phyloP scores from a whole-genome alignment of 1,140 invertebrate species.

The Dryas iulia region DNA sequence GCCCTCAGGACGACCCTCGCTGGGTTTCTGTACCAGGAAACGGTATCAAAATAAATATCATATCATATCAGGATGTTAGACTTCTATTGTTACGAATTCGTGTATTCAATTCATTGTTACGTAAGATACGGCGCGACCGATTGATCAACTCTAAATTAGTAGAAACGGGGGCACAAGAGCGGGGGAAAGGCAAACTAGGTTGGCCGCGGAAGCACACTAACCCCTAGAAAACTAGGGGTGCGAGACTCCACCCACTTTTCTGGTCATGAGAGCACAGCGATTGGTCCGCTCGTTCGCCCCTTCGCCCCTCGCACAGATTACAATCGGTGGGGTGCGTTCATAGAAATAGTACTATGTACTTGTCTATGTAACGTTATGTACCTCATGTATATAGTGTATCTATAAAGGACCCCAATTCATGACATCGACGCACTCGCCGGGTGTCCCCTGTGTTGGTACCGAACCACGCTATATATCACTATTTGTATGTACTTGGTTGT shows the following conservation, averaged over 20 bases:
- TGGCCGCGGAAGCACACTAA: constrained; percentile 79
- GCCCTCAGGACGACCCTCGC: constrained; percentile 4
- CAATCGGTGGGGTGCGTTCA: constrained; percentile 78
- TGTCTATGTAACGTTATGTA: constrained; percentile 61
- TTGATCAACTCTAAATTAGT: constrained; percentile 80
- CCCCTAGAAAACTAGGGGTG: constrained; percentile 80
- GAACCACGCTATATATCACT: neutral
- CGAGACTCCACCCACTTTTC: constrained; percentile 79
- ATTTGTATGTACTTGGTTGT: constrained; percentile 32
- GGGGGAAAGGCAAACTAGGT: constrained; percentile 73
- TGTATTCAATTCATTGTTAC: constrained; percentile 64
- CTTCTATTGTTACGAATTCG: constrained; percentile 39
- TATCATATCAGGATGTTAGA: neutral
- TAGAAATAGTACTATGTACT: constrained; percentile 77
- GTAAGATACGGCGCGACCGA: constrained; percentile 61
- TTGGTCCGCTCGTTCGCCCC: constrained; percentile 68
- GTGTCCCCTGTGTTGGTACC: constrained; percentile 7
- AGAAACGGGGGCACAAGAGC: constrained; percentile 56
- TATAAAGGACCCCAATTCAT: constrained; percentile 58
- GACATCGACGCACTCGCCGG: constrained; percentile 56
- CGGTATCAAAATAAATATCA: neutral
- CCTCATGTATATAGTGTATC: constrained; percentile 54
- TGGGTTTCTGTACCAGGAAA: neutral
- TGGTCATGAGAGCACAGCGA: constrained; percentile 75
- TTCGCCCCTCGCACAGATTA: constrained; percentile 76